These are phyloP conservation scores for Acronicta psi DNA, from an alignment of 2,888 invertebrate species.

Conservation along the genomic window DNA sequence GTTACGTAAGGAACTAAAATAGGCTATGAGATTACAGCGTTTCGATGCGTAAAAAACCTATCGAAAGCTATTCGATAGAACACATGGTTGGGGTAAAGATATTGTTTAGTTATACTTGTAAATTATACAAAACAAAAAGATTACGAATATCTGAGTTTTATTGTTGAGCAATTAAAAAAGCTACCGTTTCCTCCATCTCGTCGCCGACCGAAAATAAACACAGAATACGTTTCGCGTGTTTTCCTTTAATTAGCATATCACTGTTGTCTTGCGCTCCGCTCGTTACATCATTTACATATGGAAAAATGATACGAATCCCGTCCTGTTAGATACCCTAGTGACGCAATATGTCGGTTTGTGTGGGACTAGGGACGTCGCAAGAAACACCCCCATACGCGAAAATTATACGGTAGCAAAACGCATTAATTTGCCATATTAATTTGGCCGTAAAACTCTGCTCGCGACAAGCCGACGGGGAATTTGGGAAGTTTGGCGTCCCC, in stretches of 20 bases:
- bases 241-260: conserved; percentile 88
- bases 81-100: too few species aligned
- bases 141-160: conserved; percentile 19
- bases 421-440: conserved; percentile 90
- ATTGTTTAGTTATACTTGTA: too few species aligned
- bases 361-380: conserved; percentile 71
- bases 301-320: conserved; percentile 86
- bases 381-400: conserved; percentile 81
- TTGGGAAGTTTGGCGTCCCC: conserved; percentile 85
- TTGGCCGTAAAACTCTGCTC: conserved; percentile 89
- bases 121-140: conserved; percentile 12
- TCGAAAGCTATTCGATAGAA: too few species aligned
- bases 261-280: conserved; percentile 86
- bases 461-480: conserved; percentile 86
- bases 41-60: too few species aligned
- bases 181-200: conserved; percentile 66
- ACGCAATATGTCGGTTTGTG: conserved; percentile 65
- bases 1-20: too few species aligned
- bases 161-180: conserved; percentile 56
- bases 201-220: conserved; percentile 82
- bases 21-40: too few species aligned
- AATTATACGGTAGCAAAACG: conserved; percentile 87
- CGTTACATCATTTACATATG: conserved; percentile 87
- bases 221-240: conserved; percentile 77
- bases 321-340: conserved; percentile 60